These are phyloP conservation scores for Myzus persicae DNA, from an alignment of 1,140 invertebrate genomes.

Conservation along the genomic window DNA sequence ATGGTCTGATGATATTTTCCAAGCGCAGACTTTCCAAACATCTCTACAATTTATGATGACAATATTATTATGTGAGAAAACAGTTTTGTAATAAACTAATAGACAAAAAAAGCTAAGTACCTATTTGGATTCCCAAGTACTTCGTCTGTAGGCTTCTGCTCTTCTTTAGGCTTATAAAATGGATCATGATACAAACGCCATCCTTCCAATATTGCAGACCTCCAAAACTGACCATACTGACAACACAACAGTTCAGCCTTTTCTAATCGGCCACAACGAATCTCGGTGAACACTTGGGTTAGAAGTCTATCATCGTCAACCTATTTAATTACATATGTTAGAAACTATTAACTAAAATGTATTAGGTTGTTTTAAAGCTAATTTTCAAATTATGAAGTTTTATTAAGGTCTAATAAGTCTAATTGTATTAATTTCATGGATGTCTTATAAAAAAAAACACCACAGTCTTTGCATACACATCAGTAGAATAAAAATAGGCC, in stretches of 20 bases:
- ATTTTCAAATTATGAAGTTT: background rate
- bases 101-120: conserved; percentile 57
- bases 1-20: conserved; percentile 74
- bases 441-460: no score
- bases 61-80: background rate
- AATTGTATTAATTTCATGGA: no score
- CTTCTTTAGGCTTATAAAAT: conserved; percentile 69
- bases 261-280: conserved; percentile 85
- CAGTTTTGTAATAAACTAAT: no score
- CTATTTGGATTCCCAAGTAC: conserved; percentile 82
- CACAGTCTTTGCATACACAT: no score
- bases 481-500: background rate
- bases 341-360: background rate
- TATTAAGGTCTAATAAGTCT: no score
- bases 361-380: background rate
- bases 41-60: conserved; percentile 69
- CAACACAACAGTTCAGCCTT: conserved; percentile 84
- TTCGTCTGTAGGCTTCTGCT: conserved; percentile 58
- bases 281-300: conserved; percentile 75
- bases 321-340: conserved; percentile 61
- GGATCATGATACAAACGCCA: conserved; percentile 87
- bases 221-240: conserved; percentile 87
- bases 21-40: conserved; percentile 88
- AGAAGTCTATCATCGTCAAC: conserved; percentile 84
- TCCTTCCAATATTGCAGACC: conserved; percentile 87